Evolutionary conservation across 2,113 vertebrate genomes (phyloP).

Genomic region (Chrysemys picta): DNA sequence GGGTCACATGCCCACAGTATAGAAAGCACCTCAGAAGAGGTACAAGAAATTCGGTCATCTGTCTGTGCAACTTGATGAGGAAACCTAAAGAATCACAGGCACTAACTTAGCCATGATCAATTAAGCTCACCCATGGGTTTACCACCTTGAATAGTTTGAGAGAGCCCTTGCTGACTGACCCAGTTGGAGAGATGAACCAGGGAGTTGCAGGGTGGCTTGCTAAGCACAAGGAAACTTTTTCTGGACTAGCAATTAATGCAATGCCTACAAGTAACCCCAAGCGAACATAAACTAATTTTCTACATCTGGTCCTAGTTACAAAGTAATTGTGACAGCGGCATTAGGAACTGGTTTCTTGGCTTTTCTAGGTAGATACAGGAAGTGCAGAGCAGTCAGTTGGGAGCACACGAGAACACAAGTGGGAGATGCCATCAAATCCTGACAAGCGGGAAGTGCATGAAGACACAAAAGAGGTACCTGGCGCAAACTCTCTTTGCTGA

Average conservation of each 20-base stretch:
- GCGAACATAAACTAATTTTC: constrained; percentile 6
- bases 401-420: neutral
- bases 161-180: neutral
- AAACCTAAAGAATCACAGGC: neutral
- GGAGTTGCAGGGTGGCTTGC: neutral
- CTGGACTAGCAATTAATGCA: neutral
- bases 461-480: constrained; percentile 28
- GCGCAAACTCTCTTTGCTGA: neutral
- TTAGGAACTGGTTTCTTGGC: neutral
- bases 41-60: neutral
- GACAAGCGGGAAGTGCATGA: neutral
- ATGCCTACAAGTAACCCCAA: neutral
- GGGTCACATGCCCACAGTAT: neutral
- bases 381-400: neutral
- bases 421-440: neutral
- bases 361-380: neutral
- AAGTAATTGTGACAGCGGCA: neutral
- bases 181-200: neutral
- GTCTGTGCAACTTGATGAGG: neutral
- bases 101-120: neutral
- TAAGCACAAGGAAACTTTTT: neutral
- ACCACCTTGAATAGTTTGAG: neutral
- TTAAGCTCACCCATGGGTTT: neutral
- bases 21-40: neutral
- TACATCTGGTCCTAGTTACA: neutral